These are phyloP conservation scores for Parus major DNA, from an alignment of 2,113 vertebrate species.

Conservation along the genomic window DNA sequence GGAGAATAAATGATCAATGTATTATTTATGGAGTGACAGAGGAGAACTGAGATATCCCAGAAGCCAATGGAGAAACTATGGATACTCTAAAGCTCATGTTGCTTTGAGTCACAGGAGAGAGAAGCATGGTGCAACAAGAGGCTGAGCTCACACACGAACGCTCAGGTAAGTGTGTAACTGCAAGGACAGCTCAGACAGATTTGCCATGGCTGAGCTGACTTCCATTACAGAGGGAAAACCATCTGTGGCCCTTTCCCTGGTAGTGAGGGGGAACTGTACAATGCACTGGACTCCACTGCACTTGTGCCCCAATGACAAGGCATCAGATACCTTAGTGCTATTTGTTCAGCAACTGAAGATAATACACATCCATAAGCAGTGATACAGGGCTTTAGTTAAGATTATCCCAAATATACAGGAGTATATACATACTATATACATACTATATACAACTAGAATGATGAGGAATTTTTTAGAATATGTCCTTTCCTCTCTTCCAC, in stretches of 20 bases:
- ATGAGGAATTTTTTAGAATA: not conserved
- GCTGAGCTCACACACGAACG: accelerated
- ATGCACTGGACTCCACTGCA: not conserved
- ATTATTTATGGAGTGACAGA: constrained; percentile 33
- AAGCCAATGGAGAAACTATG: not conserved
- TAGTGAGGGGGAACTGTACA: not conserved
- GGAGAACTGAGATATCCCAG: not conserved
- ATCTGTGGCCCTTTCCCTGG: not conserved
- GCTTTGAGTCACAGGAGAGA: not conserved
- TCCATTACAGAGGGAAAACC: not conserved
- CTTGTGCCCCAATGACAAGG: not conserved
- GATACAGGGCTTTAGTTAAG: not conserved
- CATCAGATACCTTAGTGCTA: not conserved
- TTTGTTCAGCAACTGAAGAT: not conserved
- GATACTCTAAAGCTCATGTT: not conserved
- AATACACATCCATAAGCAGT: not conserved
- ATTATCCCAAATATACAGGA: not conserved
- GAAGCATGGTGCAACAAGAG: not conserved
- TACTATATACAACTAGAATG: no score
- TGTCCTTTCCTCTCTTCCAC: not conserved
- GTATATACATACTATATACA: no score
- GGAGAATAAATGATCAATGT: not conserved
- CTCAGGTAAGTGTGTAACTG: not conserved
- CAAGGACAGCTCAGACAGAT: not conserved
- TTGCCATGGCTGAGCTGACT: not conserved